Evolutionary conservation across 2,797 vertebrate species (phyloP), one percentile per base, ranked within the genome.

Genomic region (Xiphophorus birchmanni): DNA sequence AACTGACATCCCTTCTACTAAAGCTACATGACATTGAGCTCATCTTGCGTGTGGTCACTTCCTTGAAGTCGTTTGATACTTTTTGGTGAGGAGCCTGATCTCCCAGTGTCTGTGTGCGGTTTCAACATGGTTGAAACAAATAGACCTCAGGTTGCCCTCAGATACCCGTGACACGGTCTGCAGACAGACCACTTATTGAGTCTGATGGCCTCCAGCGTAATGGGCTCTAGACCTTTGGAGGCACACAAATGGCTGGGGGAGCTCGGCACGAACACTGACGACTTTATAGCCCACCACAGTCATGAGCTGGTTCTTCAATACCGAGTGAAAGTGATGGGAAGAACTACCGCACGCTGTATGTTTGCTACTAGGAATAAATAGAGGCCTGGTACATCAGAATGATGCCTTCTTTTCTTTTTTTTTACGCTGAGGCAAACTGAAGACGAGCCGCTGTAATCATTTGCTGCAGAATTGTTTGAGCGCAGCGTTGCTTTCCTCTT

Each of bases 91-190:
- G 26, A 72, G 42, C 26, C 69, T 72, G 42, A 72, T 72, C 67
- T n/a, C 23, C 67, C 40, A 71, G 67, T 3, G 67, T 44, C 40
- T 72, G 15, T 72, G 11, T 44, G 37, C 35, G 40, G 29, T 82
- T 75, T 65, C 32, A 37, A 52, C 48, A 23, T 50, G 8, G 44
- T 47, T 45, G 76, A 15, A 82, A 44, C 67, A 26, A 74, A 35
- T 42, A 72, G 60, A 35, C 50, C 52, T 56, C 56, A 11, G 74
- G 56, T 26, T 82, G 79, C 58, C 45, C 52, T 69, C 67, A 44
- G 35, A 83, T 52, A 84, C 90, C 84, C 87, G 54, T 93, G 92
- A 92, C 81, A 78, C 72, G 75, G 86, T 90, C 91, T 90, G 83
- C 87, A 92, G 90, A 90, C 87, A 91, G 84, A 81, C 75, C n/a